Evolutionary conservation across 2,797 vertebrate genomes (phyloP).

Genomic region (Peromyscus aztecus): DNA sequence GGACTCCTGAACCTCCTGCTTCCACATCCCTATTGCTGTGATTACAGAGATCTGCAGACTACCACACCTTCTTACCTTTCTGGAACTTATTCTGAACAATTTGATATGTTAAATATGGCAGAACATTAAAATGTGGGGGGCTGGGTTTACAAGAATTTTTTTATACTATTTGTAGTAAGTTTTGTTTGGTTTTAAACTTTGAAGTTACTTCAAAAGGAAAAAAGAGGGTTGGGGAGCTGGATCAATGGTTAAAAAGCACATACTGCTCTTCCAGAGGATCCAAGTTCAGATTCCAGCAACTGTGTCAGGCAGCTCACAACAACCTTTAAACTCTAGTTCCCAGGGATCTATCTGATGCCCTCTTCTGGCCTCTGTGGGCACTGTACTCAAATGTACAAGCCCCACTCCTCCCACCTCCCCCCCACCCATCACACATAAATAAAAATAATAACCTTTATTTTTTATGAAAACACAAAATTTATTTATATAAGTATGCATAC

Average conservation of each 20-base stretch:
- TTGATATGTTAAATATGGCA: neutral
- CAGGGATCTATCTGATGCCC: no score
- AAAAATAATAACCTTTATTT: neutral
- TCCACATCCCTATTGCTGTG: no score
- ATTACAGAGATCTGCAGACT: neutral
- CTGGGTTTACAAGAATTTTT: neutral
- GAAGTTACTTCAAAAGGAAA: slow-evolving; percentile 24
- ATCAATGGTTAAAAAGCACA: neutral
- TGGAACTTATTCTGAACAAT: neutral
- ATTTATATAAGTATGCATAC: neutral
- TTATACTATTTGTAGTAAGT: neutral
- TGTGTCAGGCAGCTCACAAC: neutral
- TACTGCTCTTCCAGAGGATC: neutral
- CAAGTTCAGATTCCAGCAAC: neutral
- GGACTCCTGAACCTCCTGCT: neutral
- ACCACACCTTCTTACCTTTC: neutral
- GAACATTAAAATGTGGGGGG: slow-evolving; percentile 20
- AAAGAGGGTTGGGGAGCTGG: neutral
- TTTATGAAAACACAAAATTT: neutral
- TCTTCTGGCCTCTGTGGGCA: neutral
- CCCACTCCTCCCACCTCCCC: neutral
- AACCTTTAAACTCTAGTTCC: neutral
- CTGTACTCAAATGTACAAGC: neutral
- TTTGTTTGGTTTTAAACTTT: neutral
- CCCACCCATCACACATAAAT: neutral